Evolutionary conservation across 2,888 invertebrate species (phyloP).

Genomic region (Cosmorhoe ocellata): DNA sequence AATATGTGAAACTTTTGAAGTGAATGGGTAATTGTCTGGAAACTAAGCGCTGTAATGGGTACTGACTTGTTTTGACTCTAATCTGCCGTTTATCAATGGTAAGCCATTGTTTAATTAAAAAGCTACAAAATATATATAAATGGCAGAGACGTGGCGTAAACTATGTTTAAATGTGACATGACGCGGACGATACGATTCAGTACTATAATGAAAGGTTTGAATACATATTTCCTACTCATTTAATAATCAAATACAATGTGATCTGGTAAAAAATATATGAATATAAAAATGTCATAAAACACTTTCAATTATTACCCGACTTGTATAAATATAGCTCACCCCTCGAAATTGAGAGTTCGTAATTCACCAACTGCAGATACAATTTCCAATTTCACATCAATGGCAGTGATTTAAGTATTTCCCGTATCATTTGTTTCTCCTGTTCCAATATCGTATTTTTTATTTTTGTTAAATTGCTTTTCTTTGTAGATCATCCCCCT

Average conservation of each 20-base stretch:
- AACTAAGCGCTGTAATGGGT: slow-evolving; percentile 19
- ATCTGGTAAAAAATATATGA: no score
- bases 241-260: no score
- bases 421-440: slow-evolving; percentile 78
- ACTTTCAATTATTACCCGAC: slow-evolving; percentile 10
- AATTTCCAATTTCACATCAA: slow-evolving; percentile 71
- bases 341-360: slow-evolving; percentile 38
- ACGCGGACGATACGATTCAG: no score
- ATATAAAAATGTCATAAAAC: neutral
- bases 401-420: slow-evolving; percentile 78
- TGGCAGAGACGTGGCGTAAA: no score
- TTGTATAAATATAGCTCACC: neutral
- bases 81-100: slow-evolving; percentile 7
- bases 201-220: no score
- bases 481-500: slow-evolving; percentile 59
- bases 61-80: slow-evolving; percentile 16
- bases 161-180: no score
- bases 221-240: neutral
- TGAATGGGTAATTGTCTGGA: slow-evolving; percentile 32
- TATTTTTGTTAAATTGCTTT: slow-evolving; percentile 80
- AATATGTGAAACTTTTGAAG: slow-evolving; percentile 24
- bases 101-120: neutral
- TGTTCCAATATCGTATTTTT: slow-evolving; percentile 71
- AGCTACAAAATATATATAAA: no score
- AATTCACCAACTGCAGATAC: slow-evolving; percentile 46